These are phyloP conservation scores for Quadroppia sp. DNA, from an alignment of 2,888 invertebrate species.

Conservation along the genomic window DNA sequence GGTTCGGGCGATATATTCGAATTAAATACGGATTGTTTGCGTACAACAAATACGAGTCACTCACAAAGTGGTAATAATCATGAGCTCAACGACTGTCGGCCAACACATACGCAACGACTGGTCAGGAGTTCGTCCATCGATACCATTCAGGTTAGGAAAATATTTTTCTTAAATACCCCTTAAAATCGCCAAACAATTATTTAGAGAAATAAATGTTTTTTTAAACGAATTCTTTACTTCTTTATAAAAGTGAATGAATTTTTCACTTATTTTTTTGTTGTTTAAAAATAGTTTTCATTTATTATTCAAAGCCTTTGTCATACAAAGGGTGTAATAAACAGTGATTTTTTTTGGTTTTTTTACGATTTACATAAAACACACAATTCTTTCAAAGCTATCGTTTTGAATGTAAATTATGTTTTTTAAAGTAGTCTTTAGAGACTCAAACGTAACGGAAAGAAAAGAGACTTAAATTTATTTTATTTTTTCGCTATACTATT, in stretches of 20 bases:
- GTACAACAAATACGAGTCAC: neutral
- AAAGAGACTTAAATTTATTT: neutral
- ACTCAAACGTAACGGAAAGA: too few species aligned
- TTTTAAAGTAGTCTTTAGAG: too few species aligned
- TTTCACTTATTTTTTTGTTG: too few species aligned
- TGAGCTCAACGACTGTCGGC: neutral
- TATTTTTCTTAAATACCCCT: neutral
- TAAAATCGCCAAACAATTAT: neutral
- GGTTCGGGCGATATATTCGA: slow-evolving; percentile 37
- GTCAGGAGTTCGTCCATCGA: slow-evolving; percentile 41
- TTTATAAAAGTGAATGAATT: too few species aligned
- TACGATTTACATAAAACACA: too few species aligned
- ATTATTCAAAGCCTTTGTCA: too few species aligned
- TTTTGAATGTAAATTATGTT: too few species aligned
- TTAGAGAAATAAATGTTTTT: neutral
- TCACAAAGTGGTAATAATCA: slow-evolving; percentile 7
- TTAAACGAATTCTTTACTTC: too few species aligned
- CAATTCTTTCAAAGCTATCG: too few species aligned
- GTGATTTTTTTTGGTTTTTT: too few species aligned
- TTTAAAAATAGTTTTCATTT: too few species aligned
- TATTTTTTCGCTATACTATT: neutral
- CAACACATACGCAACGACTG: neutral
- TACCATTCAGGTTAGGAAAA: slow-evolving; percentile 35
- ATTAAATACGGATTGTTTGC: slow-evolving; percentile 16
- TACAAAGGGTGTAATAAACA: too few species aligned